Base-by-base conservation (phyloP, 2,888 invertebrate species). In the Eilema griseolum region DNA sequence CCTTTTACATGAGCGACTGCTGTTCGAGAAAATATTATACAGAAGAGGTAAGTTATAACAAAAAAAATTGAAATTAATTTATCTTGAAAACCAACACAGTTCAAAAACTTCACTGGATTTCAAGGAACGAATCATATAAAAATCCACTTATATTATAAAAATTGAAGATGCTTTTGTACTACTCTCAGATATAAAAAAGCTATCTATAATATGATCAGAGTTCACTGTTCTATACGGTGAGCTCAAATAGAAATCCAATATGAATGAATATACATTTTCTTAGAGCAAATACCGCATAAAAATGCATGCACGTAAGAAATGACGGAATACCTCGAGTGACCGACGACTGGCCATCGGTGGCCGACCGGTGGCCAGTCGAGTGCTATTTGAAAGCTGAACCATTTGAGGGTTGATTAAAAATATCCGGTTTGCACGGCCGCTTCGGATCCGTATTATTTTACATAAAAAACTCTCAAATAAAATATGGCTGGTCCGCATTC, bases 381-480 rank as follows among this genome's bases (percentile, higher is more conserved):
- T 67, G 31, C 70, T 57, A 66, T 66, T 41, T 41, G 65, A 46
- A 63, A 65, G 71, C 61, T 72, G 75, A 20, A 65, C 72, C 66
- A 61, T 66, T 41, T 67, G 67, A 70, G 69, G 83, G 82, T 86
- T 87, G 85, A 88, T 88, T 87, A 85, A 87, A 86, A 86, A 86
- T 85, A 82, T 85, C 86, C 88, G 84, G 80, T 75, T 77, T 71
- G 75, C 74, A 76, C 71, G 79, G 67, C 78, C 74, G 81, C 69
- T 77, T 77, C 78, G 71, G 71, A 82, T 80, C 73, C 77, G 75
- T 72, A 79, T 82, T 82, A 85, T 85, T 90, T 89, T 87, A 85
- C 88, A 88, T 89, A 88, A 88, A n/a, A 89, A 89, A 88, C 87
- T 83, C 85, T 84, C 84, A 85, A 89, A 89, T 89, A 90, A 91